These are phyloP conservation scores for Aelia acuminata DNA, from an alignment of 2,888 invertebrate species.

Conservation along the genomic window DNA sequence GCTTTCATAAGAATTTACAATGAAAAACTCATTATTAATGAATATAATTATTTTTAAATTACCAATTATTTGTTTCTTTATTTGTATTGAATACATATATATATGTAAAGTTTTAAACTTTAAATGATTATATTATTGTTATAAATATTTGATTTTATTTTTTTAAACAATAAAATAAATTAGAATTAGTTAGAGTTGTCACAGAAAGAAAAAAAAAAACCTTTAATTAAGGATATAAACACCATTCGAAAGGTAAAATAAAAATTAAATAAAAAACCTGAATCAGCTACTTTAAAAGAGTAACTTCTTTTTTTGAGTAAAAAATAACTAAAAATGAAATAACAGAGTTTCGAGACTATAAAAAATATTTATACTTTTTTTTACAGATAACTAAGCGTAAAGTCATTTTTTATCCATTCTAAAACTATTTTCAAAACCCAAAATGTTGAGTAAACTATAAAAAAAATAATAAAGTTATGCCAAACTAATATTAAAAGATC, in stretches of 20 bases:
- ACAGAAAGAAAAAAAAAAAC: not conserved
- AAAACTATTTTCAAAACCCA: not conserved
- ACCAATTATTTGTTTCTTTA: too few species aligned
- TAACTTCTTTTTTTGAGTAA: not conserved
- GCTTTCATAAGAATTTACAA: too few species aligned
- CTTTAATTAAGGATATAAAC: not conserved
- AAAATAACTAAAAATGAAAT: not conserved
- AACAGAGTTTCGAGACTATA: too few species aligned
- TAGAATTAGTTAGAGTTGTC: not conserved
- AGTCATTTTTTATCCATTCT: not conserved
- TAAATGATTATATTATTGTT: too few species aligned
- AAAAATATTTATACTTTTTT: not conserved
- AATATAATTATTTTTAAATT: too few species aligned
- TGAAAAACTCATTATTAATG: too few species aligned
- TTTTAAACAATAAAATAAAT: not conserved
- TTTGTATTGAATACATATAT: too few species aligned
- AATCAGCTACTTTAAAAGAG: not conserved
- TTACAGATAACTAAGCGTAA: not conserved
- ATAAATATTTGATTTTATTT: not conserved
- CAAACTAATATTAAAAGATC: not conserved
- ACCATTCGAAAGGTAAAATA: not conserved
- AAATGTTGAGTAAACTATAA: not conserved
- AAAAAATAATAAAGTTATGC: not conserved
- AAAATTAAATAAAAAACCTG: not conserved
- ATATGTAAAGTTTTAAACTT: too few species aligned